Evolutionary conservation across 1,140 invertebrate genomes (phyloP).

Genomic region (Cydia amplana): DNA sequence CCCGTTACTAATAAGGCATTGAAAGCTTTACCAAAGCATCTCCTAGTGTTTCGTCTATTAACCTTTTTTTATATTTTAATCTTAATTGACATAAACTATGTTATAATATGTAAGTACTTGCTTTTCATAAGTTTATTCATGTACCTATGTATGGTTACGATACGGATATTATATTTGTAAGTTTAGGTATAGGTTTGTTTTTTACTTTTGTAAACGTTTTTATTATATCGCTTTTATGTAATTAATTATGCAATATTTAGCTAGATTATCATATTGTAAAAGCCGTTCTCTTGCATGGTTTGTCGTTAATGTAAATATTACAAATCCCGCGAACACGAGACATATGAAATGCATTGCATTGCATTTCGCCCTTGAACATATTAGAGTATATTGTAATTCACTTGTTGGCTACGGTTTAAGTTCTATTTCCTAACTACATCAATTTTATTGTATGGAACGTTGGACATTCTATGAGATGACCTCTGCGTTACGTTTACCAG

Average conservation of each 20-base stretch:
- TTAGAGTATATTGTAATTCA: too few relatives aligned
- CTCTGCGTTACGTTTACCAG: too few relatives aligned
- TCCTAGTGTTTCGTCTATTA: neutral
- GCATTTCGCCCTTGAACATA: too few relatives aligned
- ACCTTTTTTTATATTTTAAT: neutral
- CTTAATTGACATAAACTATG: neutral
- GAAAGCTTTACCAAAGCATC: conserved; percentile 7
- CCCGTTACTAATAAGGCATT: neutral
- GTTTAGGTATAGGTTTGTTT: conserved; percentile 2
- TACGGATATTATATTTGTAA: neutral
- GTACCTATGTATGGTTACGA: neutral
- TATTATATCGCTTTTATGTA: neutral
- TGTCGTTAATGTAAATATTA: neutral
- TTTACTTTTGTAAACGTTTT: conserved; percentile 3
- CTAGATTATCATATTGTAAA: neutral
- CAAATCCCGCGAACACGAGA: neutral
- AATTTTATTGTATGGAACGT: too few relatives aligned
- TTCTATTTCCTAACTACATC: too few relatives aligned
- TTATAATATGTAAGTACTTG: neutral
- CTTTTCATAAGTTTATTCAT: neutral
- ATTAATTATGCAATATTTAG: neutral
- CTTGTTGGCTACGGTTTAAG: too few relatives aligned
- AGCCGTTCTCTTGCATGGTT: neutral
- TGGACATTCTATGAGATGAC: too few relatives aligned
- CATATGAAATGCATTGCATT: neutral